A percentile compares a stretch with the other conserved stretches of the same genome.
These are phyloP conservation scores for Scyliorhinus canicula DNA, from an alignment of 2,797 vertebrate genomes.

Conservation along the genomic window DNA sequence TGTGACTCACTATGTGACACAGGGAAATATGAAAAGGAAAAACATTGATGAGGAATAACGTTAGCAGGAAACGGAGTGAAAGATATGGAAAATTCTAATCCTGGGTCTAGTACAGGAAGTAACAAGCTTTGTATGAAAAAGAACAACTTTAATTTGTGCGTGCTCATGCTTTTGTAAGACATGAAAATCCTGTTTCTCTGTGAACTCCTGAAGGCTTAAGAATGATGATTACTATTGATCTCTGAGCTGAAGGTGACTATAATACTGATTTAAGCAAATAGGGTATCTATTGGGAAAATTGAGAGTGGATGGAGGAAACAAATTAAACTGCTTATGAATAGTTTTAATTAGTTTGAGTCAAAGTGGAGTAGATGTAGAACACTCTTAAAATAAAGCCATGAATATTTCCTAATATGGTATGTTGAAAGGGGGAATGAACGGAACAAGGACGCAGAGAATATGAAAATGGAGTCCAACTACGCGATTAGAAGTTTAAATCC, in stretches of 20 bases:
- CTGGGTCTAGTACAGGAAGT: neutral
- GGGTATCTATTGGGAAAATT: neutral
- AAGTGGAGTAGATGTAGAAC: neutral
- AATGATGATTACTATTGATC: neutral
- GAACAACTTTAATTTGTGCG: neutral
- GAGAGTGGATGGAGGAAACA: conserved; percentile 8
- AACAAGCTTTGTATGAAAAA: neutral
- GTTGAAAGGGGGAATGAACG: neutral
- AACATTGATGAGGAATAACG: neutral
- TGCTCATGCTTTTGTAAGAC: neutral
- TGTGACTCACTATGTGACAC: neutral
- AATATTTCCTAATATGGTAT: neutral
- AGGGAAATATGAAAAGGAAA: neutral
- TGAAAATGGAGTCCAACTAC: neutral
- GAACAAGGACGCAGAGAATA: neutral
- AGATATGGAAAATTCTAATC: neutral
- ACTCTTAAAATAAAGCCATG: neutral
- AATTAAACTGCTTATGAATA: neutral
- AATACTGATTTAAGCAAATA: neutral
- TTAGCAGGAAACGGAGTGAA: neutral
- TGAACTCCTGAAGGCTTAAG: neutral
- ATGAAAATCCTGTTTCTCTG: neutral
- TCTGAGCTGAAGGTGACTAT: neutral
- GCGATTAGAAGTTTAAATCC: neutral
- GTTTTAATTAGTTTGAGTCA: conserved; percentile 15